phyloP scores from a whole-genome alignment of 2,888 invertebrate species.

The Anoplius nigerrimus region DNA sequence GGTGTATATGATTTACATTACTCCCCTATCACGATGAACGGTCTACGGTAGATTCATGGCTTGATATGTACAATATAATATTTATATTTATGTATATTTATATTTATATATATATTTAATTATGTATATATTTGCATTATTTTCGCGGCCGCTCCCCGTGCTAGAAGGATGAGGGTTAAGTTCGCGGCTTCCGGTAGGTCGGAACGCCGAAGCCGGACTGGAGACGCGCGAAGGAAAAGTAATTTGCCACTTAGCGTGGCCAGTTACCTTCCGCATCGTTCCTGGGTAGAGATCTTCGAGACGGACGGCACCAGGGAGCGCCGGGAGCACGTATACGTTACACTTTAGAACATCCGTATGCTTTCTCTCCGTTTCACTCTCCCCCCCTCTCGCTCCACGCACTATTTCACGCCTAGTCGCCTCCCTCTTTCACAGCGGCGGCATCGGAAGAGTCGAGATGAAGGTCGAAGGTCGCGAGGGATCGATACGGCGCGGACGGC shows the following conservation, averaged over 20 bases:
- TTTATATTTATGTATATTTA: conserved; percentile 26
- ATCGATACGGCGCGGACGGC: no score
- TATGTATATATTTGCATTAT: conserved; percentile 27
- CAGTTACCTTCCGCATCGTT: neutral
- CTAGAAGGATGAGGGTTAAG: neutral
- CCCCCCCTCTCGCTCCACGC: neutral
- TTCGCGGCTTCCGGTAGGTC: no score
- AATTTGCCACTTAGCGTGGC: neutral
- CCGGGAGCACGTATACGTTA: conserved; percentile 17
- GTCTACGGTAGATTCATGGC: conserved; percentile 47
- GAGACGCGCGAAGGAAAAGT: no score
- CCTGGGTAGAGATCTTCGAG: neutral
- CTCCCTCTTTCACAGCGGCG: no score
- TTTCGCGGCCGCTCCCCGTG: neutral
- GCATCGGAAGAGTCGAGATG: no score
- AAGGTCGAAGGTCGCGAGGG: no score
- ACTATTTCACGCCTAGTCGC: neutral
- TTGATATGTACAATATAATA: conserved; percentile 69
- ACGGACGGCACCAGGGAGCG: conserved; percentile 27
- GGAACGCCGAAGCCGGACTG: no score
- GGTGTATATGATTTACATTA: conserved; percentile 59
- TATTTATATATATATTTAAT: conserved; percentile 29
- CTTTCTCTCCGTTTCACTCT: neutral
- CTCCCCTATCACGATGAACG: conserved; percentile 53
- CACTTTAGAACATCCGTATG: conserved; percentile 19